Percentiles rank a stretch among this genome's conserved stretches.
Evolutionary conservation across 1,140 invertebrate genomes (phyloP).

Genomic region (Aphelenchoides besseyi): DNA sequence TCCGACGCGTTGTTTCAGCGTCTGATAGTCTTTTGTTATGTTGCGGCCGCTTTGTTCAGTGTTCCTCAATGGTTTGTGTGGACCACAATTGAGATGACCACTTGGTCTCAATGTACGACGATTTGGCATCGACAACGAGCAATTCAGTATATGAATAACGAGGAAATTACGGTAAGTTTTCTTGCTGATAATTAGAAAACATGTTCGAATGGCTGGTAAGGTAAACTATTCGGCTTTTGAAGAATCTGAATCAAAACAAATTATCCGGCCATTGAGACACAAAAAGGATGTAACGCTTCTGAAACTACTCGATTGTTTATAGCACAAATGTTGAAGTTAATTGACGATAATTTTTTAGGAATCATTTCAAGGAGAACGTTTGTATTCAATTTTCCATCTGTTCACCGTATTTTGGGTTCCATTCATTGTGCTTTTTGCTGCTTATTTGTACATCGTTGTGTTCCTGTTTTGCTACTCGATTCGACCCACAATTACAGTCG

Average conservation of each 20-base stretch:
- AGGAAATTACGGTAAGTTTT: slow-evolving; percentile 38
- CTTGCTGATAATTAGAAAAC: not conserved
- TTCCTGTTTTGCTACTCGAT: slow-evolving; percentile 48
- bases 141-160: slow-evolving; percentile 36
- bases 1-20: slow-evolving; percentile 28
- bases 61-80: slow-evolving; percentile 52
- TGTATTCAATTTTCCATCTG: slow-evolving; percentile 44
- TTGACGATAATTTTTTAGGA: too few relatives aligned
- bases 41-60: slow-evolving; percentile 46
- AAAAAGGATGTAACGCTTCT: too few relatives aligned
- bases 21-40: slow-evolving; percentile 37
- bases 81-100: slow-evolving; percentile 47
- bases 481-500: slow-evolving; percentile 19
- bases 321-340: too few relatives aligned
- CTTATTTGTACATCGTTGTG: slow-evolving; percentile 53
- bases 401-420: slow-evolving; percentile 50
- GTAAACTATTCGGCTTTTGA: too few relatives aligned
- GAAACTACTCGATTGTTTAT: too few relatives aligned
- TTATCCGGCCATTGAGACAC: too few relatives aligned
- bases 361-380: slow-evolving; percentile 35
- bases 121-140: slow-evolving; percentile 47
- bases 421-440: slow-evolving; percentile 40
- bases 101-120: slow-evolving; percentile 44
- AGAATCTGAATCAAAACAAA: too few relatives aligned
- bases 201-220: too few relatives aligned